These are phyloP conservation scores for Graphium colonna DNA, from an alignment of 2,888 invertebrate species.

Conservation along the genomic window DNA sequence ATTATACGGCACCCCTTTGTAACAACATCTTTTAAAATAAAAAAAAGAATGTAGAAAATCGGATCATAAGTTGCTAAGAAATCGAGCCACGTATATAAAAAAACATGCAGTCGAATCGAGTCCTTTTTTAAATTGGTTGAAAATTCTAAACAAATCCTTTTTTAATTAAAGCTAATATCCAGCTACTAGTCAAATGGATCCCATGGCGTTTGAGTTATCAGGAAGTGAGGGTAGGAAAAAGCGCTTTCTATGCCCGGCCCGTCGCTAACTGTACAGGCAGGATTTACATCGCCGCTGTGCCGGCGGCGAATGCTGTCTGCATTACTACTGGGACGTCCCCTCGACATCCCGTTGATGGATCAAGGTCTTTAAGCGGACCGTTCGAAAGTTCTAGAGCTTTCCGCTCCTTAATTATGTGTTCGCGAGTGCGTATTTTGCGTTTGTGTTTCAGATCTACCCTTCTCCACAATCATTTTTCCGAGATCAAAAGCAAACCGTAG, in stretches of 20 bases:
- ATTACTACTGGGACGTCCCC: not conserved
- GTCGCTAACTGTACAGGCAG: not conserved
- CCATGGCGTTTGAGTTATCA: not conserved
- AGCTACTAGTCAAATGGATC: not conserved
- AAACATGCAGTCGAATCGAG: not conserved
- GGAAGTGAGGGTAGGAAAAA: not conserved
- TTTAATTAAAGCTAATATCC: too few species aligned
- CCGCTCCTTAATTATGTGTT: too few species aligned
- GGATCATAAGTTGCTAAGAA: too few species aligned
- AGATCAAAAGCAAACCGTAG: too few species aligned
- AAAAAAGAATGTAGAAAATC: too few species aligned
- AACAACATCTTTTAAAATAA: not conserved
- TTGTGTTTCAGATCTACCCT: too few species aligned
- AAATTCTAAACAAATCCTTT: too few species aligned
- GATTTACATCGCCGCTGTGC: not conserved
- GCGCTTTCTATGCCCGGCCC: not conserved
- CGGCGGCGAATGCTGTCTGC: not conserved
- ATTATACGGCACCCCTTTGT: not conserved
- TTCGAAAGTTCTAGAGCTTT: not conserved
- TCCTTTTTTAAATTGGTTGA: too few species aligned
- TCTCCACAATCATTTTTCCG: too few species aligned
- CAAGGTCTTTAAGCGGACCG: not conserved
- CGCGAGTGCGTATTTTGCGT: too few species aligned
- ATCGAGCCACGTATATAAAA: not conserved
- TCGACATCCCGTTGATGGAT: not conserved